Conservation (phyloP, 2,113 vertebrate species). For the Poecile atricapillus region DNA sequence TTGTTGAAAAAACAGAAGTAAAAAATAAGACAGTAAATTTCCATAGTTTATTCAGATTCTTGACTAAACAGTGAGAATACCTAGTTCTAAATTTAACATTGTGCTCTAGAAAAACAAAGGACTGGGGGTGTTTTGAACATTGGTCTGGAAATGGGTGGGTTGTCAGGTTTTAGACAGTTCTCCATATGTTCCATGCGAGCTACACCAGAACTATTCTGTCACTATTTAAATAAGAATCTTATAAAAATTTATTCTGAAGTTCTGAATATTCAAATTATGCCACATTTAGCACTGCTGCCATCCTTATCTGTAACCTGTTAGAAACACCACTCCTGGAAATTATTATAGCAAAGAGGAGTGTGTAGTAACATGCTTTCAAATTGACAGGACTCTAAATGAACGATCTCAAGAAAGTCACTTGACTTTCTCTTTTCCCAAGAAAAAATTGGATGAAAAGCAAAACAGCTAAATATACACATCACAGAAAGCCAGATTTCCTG, state of each 20-base stretch:
- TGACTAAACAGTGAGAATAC: background rate
- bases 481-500: background rate
- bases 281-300: background rate
- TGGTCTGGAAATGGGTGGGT: background rate
- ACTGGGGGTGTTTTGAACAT: background rate
- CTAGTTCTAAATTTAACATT: background rate
- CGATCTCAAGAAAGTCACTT: background rate
- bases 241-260: background rate
- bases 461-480: background rate
- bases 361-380: background rate
- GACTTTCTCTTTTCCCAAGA: background rate
- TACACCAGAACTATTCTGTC: background rate
- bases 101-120: background rate
- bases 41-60: background rate
- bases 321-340: background rate
- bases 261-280: background rate
- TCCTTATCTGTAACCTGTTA: background rate
- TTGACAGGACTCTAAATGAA: background rate
- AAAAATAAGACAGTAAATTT: background rate
- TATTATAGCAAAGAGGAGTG: background rate
- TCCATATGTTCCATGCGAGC: background rate
- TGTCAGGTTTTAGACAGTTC: background rate
- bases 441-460: background rate
- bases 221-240: background rate
- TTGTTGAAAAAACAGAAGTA: background rate